A percentile compares a stretch with the other conserved stretches of the same genome.
Conservation (phyloP, 1,140 invertebrate genomes). For the Drosophila jambulina region DNA sequence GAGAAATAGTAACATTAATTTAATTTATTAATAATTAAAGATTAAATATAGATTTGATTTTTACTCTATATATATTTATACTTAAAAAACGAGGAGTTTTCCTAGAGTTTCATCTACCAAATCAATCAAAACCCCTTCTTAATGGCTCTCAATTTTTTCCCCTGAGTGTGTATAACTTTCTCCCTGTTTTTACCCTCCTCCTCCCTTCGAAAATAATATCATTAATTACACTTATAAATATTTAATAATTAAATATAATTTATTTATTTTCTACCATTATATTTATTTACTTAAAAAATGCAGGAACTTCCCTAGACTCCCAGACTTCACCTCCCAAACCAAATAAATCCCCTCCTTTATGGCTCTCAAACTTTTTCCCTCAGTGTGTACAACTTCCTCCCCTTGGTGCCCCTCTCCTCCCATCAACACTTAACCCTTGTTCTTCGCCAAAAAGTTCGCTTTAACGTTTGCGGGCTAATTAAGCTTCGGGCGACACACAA, state of each 20-base stretch:
- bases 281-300: background rate
- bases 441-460: slow-evolving; percentile 21
- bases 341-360: background rate
- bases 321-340: background rate
- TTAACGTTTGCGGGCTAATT: slow-evolving; percentile 34
- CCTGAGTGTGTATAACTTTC: background rate
- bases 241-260: no score
- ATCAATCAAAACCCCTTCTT: background rate
- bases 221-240: no score
- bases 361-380: background rate
- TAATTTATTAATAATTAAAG: background rate
- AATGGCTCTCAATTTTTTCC: background rate
- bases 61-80: background rate
- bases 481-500: slow-evolving; percentile 19
- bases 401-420: background rate
- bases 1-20: background rate
- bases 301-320: no score
- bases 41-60: background rate
- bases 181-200: no score
- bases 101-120: background rate
- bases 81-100: background rate
- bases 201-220: no score
- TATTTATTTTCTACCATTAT: no score
- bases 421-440: slow-evolving; percentile 5
- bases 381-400: background rate